Conservation (phyloP, 1,140 invertebrate species). For the Antheraea mylitta region DNA sequence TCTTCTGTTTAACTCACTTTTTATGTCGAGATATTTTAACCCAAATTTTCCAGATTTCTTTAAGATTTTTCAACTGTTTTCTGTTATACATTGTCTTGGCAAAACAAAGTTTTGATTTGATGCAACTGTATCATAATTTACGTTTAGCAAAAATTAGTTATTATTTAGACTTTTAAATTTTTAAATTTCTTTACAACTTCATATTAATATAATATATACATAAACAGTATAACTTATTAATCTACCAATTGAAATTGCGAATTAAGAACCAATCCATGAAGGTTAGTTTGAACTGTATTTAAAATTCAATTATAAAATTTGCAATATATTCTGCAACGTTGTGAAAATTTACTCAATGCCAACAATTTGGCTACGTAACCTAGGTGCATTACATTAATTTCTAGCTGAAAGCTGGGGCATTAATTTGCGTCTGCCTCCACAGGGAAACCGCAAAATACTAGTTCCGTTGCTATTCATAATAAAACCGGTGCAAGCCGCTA, state of each 20-base stretch:
- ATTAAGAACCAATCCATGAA: background rate
- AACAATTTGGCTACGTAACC: conserved; percentile 70
- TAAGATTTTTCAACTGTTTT: too few species aligned
- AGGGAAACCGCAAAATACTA: conserved; percentile 74
- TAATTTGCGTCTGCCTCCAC: conserved; percentile 72
- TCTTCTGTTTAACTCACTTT: too few species aligned
- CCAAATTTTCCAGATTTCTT: too few species aligned
- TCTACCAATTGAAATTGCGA: background rate
- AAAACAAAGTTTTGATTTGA: too few species aligned
- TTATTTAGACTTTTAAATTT: too few species aligned
- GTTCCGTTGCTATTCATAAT: conserved; percentile 75
- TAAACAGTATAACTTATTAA: background rate
- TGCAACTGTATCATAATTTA: too few species aligned
- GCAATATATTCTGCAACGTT: conserved; percentile 27
- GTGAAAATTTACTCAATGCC: conserved; percentile 61
- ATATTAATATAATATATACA: too few species aligned
- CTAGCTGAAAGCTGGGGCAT: conserved; percentile 71
- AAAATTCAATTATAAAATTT: conserved; percentile 67
- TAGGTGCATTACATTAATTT: conserved; percentile 77
- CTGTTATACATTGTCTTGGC: too few species aligned
- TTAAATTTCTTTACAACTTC: too few species aligned
- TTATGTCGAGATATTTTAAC: too few species aligned
- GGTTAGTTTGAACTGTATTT: conserved; percentile 23
- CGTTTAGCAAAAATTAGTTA: too few species aligned
- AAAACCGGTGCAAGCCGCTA: conserved; percentile 71